Percentiles rank a stretch among this genome's conserved stretches.
phyloP scores from a whole-genome alignment of 2,113 vertebrate species.

The Lichenostomus cassidix region DNA sequence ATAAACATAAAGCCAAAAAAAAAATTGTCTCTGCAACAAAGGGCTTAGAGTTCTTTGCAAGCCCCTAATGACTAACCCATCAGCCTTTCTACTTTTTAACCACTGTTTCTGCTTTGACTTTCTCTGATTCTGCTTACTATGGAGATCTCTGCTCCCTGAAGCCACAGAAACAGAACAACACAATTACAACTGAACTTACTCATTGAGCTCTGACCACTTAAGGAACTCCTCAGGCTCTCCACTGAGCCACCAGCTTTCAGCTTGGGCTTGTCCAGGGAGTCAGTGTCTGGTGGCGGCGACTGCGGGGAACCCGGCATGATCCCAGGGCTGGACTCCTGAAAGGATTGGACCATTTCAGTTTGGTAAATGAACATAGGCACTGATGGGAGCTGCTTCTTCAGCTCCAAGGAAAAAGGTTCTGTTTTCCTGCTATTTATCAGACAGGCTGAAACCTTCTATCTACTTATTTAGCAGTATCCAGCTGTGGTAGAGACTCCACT shows the following conservation, averaged over 20 bases:
- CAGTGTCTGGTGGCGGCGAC: slow-evolving; percentile 79
- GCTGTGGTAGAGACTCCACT: not conserved
- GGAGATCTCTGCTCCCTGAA: not conserved
- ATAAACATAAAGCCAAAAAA: not conserved
- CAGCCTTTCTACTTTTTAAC: not conserved
- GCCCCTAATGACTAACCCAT: not conserved
- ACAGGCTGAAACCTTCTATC: not conserved
- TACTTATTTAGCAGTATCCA: not conserved
- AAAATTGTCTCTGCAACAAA: not conserved
- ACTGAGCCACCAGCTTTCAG: slow-evolving; percentile 95
- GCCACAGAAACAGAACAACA: not conserved
- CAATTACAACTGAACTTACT: slow-evolving; percentile 77
- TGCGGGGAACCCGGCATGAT: slow-evolving; percentile 82
- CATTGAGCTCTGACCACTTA: slow-evolving; percentile 98
- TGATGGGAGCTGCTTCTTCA: not conserved
- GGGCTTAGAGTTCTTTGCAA: not conserved
- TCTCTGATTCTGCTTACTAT: not conserved
- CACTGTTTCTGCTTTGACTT: not conserved
- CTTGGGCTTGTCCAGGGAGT: slow-evolving; percentile 91
- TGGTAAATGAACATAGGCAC: not conserved
- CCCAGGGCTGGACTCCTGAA: slow-evolving; percentile 84
- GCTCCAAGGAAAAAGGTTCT: not conserved
- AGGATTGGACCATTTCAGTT: not conserved
- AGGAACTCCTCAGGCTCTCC: slow-evolving; percentile 94
- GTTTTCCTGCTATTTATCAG: not conserved